phyloP scores from a whole-genome alignment of 2,888 invertebrate species.

The Ypsolopha scabrella region DNA sequence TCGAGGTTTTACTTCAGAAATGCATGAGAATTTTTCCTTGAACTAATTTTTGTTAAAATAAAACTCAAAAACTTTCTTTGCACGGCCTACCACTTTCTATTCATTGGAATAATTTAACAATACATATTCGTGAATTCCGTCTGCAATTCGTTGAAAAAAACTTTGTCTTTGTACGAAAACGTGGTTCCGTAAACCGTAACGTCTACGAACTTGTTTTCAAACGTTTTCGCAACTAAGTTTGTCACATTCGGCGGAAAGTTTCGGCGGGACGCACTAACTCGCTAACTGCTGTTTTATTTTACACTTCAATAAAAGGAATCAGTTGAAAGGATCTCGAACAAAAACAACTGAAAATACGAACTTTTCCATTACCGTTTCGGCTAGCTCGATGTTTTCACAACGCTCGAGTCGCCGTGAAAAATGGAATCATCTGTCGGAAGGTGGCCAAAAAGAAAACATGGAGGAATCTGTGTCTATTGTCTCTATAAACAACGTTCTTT shows the following conservation, averaged over 20 bases:
- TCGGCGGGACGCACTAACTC: constrained; percentile 24
- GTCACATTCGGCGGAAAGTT: constrained; percentile 22
- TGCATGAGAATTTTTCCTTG: constrained; percentile 16
- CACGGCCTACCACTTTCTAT: background rate
- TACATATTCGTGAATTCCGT: too few relatives aligned
- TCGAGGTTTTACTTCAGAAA: constrained; percentile 16
- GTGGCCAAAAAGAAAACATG: constrained; percentile 18
- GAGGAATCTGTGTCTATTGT: too few relatives aligned
- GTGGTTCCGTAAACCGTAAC: background rate
- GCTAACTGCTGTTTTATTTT: constrained; percentile 9
- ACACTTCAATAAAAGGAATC: constrained; percentile 14
- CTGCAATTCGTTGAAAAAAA: background rate
- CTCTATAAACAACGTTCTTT: too few relatives aligned
- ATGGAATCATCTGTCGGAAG: constrained; percentile 50
- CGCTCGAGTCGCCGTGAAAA: constrained; percentile 51
- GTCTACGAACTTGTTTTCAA: constrained; percentile 29
- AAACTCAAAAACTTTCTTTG: background rate
- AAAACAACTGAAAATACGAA: constrained; percentile 32
- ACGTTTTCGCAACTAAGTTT: constrained; percentile 3
- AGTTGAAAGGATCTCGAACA: constrained; percentile 19
- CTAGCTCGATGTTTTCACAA: constrained; percentile 34
- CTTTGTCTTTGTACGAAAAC: background rate
- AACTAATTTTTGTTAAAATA: constrained; percentile 1
- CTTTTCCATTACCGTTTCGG: constrained; percentile 20
- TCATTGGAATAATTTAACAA: too few relatives aligned